phyloP scores from a whole-genome alignment of 2,888 invertebrate species.

The Ctena decussata region DNA sequence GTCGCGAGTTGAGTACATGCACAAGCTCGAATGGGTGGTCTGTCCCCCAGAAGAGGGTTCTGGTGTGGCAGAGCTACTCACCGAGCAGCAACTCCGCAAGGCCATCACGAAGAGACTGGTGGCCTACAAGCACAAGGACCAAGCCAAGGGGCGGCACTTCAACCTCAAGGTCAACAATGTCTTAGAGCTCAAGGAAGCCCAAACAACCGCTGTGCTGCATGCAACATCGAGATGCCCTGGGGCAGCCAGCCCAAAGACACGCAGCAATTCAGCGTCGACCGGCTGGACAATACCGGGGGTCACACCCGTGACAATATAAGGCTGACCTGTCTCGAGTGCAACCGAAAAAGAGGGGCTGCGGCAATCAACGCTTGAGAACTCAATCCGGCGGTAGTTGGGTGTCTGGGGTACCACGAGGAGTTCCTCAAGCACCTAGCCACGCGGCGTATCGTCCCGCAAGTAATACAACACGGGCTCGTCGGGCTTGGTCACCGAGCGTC shows the following conservation, averaged over 20 bases:
- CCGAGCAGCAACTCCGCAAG: constrained; percentile 16
- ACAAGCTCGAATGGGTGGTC: constrained; percentile 6
- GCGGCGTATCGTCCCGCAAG: too few relatives aligned
- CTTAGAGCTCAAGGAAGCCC: background rate
- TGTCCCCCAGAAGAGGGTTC: background rate
- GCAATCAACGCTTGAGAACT: background rate
- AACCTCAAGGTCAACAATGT: constrained; percentile 11
- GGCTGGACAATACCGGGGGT: background rate
- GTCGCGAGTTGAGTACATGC: background rate
- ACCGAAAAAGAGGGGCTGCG: background rate
- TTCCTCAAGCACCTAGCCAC: too few relatives aligned
- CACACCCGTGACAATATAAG: background rate
- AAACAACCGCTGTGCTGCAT: constrained; percentile 5
- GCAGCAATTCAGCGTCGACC: background rate
- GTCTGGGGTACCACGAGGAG: background rate
- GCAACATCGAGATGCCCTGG: background rate
- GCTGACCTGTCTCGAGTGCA: background rate
- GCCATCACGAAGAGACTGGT: background rate
- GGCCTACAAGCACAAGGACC: background rate
- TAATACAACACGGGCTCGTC: too few relatives aligned
- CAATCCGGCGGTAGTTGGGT: background rate
- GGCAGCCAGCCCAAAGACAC: background rate
- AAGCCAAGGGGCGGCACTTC: background rate
- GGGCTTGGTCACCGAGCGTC: too few relatives aligned
- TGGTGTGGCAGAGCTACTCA: background rate